Evolutionary conservation across 2,888 invertebrate species (phyloP).

Genomic region (Athetis lepigone): DNA sequence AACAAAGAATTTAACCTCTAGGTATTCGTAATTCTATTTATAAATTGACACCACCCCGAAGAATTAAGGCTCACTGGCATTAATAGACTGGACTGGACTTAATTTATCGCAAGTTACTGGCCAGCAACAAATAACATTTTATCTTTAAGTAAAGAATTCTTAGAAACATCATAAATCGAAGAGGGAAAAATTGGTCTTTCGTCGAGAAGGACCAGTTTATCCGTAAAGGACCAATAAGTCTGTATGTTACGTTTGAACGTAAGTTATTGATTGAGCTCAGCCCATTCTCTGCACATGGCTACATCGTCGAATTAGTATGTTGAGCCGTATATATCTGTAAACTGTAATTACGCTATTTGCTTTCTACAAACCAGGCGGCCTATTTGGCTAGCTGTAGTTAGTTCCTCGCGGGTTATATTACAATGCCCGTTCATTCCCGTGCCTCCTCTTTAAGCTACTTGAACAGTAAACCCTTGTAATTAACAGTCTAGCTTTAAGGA

Average conservation of each 20-base stretch:
- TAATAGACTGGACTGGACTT: conserved; percentile 19
- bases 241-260: conserved; percentile 14
- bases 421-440: conserved; percentile 2
- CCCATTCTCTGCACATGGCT: conserved; percentile 24
- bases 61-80: conserved; percentile 18
- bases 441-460: conserved; percentile 17
- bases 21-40: conserved; percentile 32
- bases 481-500: conserved; percentile 22
- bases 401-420: conserved; percentile 8
- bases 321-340: conserved; percentile 16
- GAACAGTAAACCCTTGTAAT: conserved; percentile 34
- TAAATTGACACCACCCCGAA: conserved; percentile 27
- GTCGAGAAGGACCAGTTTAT: neutral
- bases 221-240: conserved; percentile 9
- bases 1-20: conserved; percentile 22
- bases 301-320: conserved; percentile 5
- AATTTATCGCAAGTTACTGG: conserved; percentile 29
- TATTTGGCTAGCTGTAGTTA: conserved; percentile 4
- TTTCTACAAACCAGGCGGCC: conserved; percentile 11
- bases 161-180: conserved; percentile 3
- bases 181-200: conserved; percentile 1
- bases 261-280: conserved; percentile 11
- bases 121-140: conserved; percentile 39
- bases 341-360: conserved; percentile 27
- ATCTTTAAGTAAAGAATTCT: conserved; percentile 28